Base-by-base conservation (phyloP, 64 coral and sea anemone species). In the Dendrophyllia cribrosa region DNA sequence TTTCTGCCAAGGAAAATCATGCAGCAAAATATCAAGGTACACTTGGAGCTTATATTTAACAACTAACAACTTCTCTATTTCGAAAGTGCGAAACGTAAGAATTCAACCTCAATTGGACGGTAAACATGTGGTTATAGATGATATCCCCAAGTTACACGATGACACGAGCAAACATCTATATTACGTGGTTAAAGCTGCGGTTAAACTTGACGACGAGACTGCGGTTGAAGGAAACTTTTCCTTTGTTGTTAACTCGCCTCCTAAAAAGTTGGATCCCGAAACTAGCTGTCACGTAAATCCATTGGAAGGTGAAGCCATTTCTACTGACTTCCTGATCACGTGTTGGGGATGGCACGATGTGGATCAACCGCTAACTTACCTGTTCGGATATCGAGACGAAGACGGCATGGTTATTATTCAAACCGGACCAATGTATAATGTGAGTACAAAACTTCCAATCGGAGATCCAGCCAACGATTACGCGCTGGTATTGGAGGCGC, bases 181-280 rank as follows among this genome's bases (percentile, higher is more conserved):
- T 9, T 84, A 84, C 80, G 45, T 20, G 6, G 80, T 68, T 67
- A 84, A 14, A 84, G 80, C 61, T n/a, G 7, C 4, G 7, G n/a
- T 44, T 51, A 11, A 67, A 67, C 9, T 84, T 45, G 19, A 83
- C 5, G 43, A 46, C 10, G 3, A 46, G 9, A 68, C 2, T 3
- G 45, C 43, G 19, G 63, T 50, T 51, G 17, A 51, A 15, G 80
- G 59, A 51, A 68, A 51, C 60, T 84, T 67, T 46, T 51, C 80
- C 5, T 84, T 84, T 23, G 43, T 84, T 20, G 63, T 84, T 9
- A 84, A 84, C 80, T 84, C 80, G 5, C 80, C 80, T 50, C 80
- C 80, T 21, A 50, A 46, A 15, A 50, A 7, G 6, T 43, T 80
- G 8, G 11, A 16, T n/a, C 5, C 62, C 5, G 9, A 84, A 11